Percentiles rank a stretch among this genome's conserved stretches.
Conservation (phyloP, 2,797 vertebrate genomes). For the Myotis vivesi region DNA sequence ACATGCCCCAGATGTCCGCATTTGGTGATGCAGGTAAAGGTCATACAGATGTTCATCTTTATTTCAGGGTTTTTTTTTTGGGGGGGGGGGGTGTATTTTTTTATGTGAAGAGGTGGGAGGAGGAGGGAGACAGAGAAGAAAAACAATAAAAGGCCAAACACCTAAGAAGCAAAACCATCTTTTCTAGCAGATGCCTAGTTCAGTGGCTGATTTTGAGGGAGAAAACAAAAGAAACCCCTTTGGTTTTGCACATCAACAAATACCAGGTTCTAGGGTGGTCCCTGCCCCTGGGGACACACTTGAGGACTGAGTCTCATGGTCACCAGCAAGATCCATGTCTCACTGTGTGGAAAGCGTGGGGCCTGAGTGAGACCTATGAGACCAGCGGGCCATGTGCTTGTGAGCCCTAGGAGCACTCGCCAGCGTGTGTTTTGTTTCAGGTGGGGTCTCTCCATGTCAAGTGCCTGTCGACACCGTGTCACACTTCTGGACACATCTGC, state of each 20-base stretch:
- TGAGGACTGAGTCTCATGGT: background rate
- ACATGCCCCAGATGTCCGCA: rapidly evolving
- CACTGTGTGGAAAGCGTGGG: rapidly evolving
- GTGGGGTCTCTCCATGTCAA: conserved; percentile 94
- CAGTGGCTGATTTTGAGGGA: background rate
- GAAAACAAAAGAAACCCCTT: background rate
- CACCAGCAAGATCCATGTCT: background rate
- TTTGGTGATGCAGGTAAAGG: background rate
- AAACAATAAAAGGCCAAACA: background rate
- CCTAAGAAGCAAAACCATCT: background rate
- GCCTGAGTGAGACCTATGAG: background rate
- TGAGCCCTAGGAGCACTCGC: background rate
- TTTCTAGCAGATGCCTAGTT: background rate
- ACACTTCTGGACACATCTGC: conserved; percentile 98
- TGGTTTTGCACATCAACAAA: background rate
- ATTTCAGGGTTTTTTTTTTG: background rate
- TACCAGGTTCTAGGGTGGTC: background rate
- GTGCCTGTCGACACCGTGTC: conserved; percentile 96
- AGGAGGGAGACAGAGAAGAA: background rate
- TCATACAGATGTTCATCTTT: background rate
- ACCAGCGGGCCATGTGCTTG: rapidly evolving
- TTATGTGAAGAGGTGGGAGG: background rate
- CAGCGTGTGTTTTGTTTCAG: conserved; percentile 80
- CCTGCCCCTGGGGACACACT: background rate
- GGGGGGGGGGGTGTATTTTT: background rate